Evolutionary conservation across 2,113 vertebrate genomes (phyloP), one percentile per base, ranked within the genome.

Genomic region (Entosphenus tridentatus): DNA sequence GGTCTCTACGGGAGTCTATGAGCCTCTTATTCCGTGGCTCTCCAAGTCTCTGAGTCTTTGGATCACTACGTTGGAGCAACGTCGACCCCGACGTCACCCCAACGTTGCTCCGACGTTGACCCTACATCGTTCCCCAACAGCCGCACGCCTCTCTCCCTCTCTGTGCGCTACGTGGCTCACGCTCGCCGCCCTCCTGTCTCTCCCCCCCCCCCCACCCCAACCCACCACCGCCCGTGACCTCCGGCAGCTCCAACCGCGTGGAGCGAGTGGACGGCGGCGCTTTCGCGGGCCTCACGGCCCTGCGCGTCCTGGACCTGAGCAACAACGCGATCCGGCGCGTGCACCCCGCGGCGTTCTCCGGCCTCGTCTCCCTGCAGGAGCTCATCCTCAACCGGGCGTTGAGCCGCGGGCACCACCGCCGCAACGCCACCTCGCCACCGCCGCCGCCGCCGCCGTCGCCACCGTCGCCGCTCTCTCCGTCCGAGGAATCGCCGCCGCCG

Each of bases 251-350:
- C 68, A 93, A 85, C 77, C 77, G 75, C 73, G 73, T 97, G 72
- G 67, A 72, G 73, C 57, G 56, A 18, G 80, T 97, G 76, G 81
- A 77, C n/a, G 75, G 75, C 1, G 76, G 76, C 13, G 81, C 78
- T 72, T 85, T 96, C 70, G n/a, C 79, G 10, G 57, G 82, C 65
- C 78, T 96, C 78, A 85, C 88, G 67, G 76, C 77, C 72, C 78
- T 97, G 59, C 77, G 73, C 67, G 76, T 77, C 57, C 81, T 97
- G 70, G 88, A 97, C 76, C 78, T 97, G 72, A 87, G 87, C 76
- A 78, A 85, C 77, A 96, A 91, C 77, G 77, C 70, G 1, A 77
- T 96, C 71, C 56, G 1, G 3, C 13, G 2, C 56, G 80, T 96
- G 70, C 84, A 77, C 71, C 54, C 72, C 3, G 74, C 75, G 2